A percentile compares a stretch with the other conserved stretches of the same genome.
phyloP scores from a whole-genome alignment of 2,888 invertebrate species.

The Sphaerophoria rueppellii region DNA sequence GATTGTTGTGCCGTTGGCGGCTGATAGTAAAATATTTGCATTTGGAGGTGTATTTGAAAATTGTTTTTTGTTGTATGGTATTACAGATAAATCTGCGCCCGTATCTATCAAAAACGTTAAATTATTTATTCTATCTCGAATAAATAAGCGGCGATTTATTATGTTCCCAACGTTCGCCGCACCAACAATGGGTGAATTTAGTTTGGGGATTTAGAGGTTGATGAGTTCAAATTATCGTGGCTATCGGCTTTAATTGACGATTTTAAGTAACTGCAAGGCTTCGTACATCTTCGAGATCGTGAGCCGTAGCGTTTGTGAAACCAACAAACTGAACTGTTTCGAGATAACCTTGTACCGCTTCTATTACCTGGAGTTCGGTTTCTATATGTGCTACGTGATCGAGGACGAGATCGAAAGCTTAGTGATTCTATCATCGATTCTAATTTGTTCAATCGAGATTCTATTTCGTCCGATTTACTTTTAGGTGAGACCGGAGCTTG shows the following conservation, averaged over 20 bases:
- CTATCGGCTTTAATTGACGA: conserved; percentile 1
- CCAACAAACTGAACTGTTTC: conserved; percentile 1
- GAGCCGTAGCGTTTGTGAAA: background rate
- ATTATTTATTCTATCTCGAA: conserved; percentile 13
- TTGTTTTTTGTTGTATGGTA: background rate
- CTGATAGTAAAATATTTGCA: background rate
- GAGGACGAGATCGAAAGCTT: background rate
- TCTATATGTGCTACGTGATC: background rate
- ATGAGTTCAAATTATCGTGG: conserved; percentile 2
- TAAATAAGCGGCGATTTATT: conserved; percentile 10
- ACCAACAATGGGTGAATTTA: background rate
- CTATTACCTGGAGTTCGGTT: background rate
- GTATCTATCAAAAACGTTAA: conserved; percentile 21
- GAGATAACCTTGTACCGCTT: background rate
- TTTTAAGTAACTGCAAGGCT: background rate
- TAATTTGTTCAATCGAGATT: background rate
- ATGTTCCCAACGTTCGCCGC: conserved; percentile 1
- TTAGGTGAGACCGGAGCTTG: background rate
- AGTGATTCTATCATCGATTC: conserved; percentile 2
- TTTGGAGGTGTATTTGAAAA: background rate
- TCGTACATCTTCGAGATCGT: background rate
- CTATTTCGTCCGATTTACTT: background rate
- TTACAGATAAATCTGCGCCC: conserved; percentile 14
- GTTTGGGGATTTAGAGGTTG: conserved; percentile 10
- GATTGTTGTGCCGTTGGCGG: conserved; percentile 37